A percentile compares a stretch with the other conserved stretches of the same genome.
These are phyloP conservation scores for Zingel zingel DNA, from an alignment of 2,113 vertebrate species.

Conservation along the genomic window DNA sequence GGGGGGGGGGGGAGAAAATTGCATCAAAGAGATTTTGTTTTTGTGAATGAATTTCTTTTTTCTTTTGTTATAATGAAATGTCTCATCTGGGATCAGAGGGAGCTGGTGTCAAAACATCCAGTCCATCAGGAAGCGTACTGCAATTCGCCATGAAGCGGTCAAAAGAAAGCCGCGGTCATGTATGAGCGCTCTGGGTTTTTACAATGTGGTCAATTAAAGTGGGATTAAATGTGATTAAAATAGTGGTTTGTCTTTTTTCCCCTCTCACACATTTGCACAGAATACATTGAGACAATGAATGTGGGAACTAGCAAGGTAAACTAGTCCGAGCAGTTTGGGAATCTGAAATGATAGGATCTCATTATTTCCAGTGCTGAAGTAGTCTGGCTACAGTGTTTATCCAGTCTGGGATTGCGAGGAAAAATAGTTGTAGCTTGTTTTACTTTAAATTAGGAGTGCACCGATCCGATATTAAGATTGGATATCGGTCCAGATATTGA, in stretches of 20 bases:
- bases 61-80: conserved; percentile 75
- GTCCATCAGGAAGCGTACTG: conserved; percentile 60
- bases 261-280: background rate
- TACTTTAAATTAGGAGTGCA: too few relatives aligned
- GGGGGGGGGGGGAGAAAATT: conserved; percentile 74
- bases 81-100: conserved; percentile 75
- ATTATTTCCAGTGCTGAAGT: too few relatives aligned
- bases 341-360: background rate
- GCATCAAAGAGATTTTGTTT: conserved; percentile 79
- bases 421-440: too few relatives aligned
- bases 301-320: background rate
- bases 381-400: too few relatives aligned
- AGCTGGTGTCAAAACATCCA: conserved; percentile 78
- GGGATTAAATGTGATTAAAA: conserved; percentile 51
- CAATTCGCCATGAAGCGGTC: conserved; percentile 82
- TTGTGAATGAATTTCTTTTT: conserved; percentile 67
- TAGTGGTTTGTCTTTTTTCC: background rate
- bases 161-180: conserved; percentile 77
- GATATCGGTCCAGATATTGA: too few relatives aligned
- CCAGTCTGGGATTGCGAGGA: too few relatives aligned
- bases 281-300: background rate
- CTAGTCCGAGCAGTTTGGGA: background rate
- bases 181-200: conserved; percentile 74
- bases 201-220: conserved; percentile 77
- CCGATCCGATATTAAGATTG: too few relatives aligned